Evolutionary conservation across 2,113 vertebrate species (phyloP).

Genomic region (Erythrolamprus reginae): DNA sequence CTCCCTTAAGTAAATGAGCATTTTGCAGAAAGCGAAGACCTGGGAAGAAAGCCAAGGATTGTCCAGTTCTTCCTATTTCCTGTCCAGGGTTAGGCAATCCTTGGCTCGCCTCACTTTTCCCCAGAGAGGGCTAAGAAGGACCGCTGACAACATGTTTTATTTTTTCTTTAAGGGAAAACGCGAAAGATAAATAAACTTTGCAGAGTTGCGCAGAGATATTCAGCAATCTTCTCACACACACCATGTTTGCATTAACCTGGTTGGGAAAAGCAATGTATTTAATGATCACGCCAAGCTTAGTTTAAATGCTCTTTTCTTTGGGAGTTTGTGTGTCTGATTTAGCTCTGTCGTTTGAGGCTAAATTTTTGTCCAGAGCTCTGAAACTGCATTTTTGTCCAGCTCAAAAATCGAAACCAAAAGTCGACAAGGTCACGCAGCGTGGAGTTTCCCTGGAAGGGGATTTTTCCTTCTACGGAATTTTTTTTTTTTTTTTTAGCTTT

Average conservation of each 20-base stretch:
- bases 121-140: background rate
- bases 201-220: background rate
- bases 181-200: background rate
- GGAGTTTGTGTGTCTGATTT: background rate
- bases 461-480: background rate
- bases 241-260: background rate
- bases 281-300: background rate
- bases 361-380: background rate
- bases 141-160: background rate
- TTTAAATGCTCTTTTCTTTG: background rate
- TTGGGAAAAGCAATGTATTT: background rate
- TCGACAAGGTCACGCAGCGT: background rate
- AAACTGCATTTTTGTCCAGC: background rate
- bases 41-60: background rate
- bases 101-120: background rate
- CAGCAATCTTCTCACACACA: background rate
- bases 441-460: accelerated
- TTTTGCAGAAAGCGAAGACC: background rate
- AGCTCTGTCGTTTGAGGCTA: background rate
- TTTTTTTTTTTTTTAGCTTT: background rate
- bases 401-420: background rate
- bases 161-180: background rate
- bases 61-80: background rate
- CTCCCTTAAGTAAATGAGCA: background rate
- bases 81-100: background rate